A percentile compares a stretch with the other conserved stretches of the same genome.
Evolutionary conservation across 2,797 vertebrate species (phyloP).

Genomic region (Rhinophrynus dorsalis): DNA sequence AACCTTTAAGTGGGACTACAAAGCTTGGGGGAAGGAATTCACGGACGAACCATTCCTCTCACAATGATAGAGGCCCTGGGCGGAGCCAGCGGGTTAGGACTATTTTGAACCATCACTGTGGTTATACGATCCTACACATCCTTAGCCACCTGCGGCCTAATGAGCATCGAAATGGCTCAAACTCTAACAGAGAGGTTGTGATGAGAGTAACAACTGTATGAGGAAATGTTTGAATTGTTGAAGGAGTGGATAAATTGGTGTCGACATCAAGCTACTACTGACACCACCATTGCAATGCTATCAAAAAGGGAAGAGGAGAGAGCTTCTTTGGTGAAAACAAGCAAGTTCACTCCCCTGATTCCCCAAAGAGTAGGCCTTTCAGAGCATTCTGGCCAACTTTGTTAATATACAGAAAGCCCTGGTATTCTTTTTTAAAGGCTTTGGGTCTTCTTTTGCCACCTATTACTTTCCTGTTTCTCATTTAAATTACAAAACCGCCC

Average conservation of each 20-base stretch:
- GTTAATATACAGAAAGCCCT: conserved; percentile 26
- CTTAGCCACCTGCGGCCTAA: conserved; percentile 87
- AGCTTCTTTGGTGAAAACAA: conserved; percentile 33
- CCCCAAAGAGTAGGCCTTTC: conserved; percentile 34
- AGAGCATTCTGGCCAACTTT: conserved; percentile 38
- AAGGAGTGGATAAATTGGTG: conserved; percentile 37
- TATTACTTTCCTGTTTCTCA: conserved; percentile 49
- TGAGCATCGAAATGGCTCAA: conserved; percentile 78
- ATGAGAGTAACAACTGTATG: conserved; percentile 94
- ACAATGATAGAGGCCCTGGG: conserved; percentile 67
- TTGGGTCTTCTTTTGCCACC: conserved; percentile 37
- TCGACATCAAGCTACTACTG: conserved; percentile 43
- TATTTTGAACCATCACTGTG: conserved; percentile 94
- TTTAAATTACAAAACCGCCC: conserved; percentile 29
- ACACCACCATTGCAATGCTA: conserved; percentile 48
- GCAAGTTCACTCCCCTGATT: conserved; percentile 19
- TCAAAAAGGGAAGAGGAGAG: conserved; percentile 46
- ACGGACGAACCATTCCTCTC: conserved; percentile 75
- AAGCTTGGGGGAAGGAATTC: conserved; percentile 79
- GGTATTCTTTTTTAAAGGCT: conserved; percentile 38
- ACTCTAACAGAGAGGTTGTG: conserved; percentile 86
- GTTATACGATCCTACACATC: conserved; percentile 92
- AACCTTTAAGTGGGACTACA: conserved; percentile 76
- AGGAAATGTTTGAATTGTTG: conserved; percentile 56
- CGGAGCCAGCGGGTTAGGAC: conserved; percentile 85